Base-by-base conservation (phyloP, 1,140 invertebrate species). In the Lordiphosa clarofinis region DNA sequence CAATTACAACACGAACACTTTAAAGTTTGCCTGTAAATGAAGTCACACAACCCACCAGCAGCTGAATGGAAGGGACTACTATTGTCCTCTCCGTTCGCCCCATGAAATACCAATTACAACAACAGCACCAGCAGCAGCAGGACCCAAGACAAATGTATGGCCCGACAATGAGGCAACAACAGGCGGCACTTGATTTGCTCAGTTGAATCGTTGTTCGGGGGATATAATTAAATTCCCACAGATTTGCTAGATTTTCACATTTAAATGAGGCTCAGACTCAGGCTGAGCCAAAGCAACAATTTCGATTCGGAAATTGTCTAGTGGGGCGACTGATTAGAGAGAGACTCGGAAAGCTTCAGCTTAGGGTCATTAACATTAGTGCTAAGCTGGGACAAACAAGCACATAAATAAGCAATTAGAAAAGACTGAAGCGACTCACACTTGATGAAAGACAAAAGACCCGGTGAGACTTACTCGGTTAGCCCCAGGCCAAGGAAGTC, bases 1-100 rank as follows among this genome's bases (percentile, higher is more conserved):
- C 78, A 81, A 84, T 81, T 82, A 69, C 76, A 81, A 58, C 49
- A 73, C 56, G 56, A 39, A 55, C 38, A 62, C 46, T 63, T 74
- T 58, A 61, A 71, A 63, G 62, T 21, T 54, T 58, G 33, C 2
- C 13, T 36, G 39, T 19, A 24, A 36, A 44, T 21, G 56, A 33
- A 67, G 56, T 44, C 43, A 53, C 42, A 44, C 12, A 31, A 9
- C 19, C 21, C 7, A 9, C 6, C 42, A 28, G 28, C 28, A 31
- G 28, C 28, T 31, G 28, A 31, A 31, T 31, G 28, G 28, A 31
- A 8, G 28, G 24, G 7, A 31, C 28, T 7, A 8, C 28, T 8
- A 8, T 31, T 31, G 28, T 31, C 28, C 28, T 31, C 28, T 8
- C 6, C 7, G 28, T 31, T 31, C 28, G 28, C 28, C 28, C 28